phyloP scores from a whole-genome alignment of 2,113 vertebrate genomes.

The Choloepus hoffmanni region DNA sequence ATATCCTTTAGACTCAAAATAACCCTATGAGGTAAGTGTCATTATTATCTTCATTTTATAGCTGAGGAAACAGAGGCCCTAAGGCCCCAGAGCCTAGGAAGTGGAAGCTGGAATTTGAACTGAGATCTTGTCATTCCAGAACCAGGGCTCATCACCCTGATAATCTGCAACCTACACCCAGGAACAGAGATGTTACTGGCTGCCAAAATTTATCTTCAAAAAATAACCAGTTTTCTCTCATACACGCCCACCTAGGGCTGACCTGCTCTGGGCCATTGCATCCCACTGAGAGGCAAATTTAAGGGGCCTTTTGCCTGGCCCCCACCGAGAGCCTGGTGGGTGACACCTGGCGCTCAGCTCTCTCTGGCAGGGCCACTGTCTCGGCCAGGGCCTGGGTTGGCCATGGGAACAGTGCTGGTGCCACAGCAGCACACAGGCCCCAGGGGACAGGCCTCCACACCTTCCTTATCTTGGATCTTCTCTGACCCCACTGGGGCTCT shows the following conservation, averaged over 20 bases:
- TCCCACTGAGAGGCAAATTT: neutral
- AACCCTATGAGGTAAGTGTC: neutral
- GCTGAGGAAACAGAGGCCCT: neutral
- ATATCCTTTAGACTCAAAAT: neutral
- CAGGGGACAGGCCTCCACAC: neutral
- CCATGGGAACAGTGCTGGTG: neutral
- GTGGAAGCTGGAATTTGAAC: neutral
- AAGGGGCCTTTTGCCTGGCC: neutral
- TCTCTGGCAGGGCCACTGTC: neutral
- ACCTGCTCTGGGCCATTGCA: neutral
- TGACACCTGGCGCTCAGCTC: neutral
- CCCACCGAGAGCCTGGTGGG: neutral
- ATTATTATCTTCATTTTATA: neutral
- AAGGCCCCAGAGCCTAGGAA: neutral
- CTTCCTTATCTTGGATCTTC: neutral
- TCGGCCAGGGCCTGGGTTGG: neutral
- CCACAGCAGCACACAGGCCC: fast-evolving
- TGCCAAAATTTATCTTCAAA: neutral
- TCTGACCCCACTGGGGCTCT: neutral
- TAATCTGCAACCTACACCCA: neutral
- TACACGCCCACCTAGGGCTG: neutral
- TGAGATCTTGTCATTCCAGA: neutral
- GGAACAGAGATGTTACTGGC: neutral
- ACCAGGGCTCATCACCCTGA: neutral
- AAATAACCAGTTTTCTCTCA: neutral